Percentiles rank a stretch among this genome's conserved stretches.
Conservation (phyloP, 1,140 invertebrate genomes). For the Dendroctonus valens region DNA sequence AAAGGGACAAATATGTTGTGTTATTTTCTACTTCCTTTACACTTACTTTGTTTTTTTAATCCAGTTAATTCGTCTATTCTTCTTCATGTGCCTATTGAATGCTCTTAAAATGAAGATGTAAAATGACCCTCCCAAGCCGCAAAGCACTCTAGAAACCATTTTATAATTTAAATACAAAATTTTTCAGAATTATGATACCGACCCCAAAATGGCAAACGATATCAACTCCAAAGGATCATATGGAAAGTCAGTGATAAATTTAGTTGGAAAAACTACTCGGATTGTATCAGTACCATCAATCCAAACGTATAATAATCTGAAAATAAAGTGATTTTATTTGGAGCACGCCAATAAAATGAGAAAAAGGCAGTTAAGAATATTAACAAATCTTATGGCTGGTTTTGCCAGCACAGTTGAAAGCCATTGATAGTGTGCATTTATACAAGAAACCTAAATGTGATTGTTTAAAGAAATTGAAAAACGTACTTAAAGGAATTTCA, state of each 20-base stretch:
- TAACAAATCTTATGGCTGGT: no score
- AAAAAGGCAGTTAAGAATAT: no score
- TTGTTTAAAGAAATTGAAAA: no score
- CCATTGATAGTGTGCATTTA: no score
- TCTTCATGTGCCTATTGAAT: constrained; percentile 91
- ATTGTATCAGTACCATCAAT: constrained; percentile 92
- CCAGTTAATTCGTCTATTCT: constrained; percentile 63
- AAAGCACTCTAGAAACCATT: constrained; percentile 64
- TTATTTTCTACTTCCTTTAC: no score
- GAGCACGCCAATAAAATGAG: no score
- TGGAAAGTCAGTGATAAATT: constrained; percentile 91
- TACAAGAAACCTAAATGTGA: no score
- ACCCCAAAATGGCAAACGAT: constrained; percentile 68
- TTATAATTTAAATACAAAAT: not conserved
- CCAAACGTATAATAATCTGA: constrained; percentile 87
- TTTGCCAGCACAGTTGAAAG: no score
- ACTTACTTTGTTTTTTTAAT: constrained; percentile 81
- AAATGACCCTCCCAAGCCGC: constrained; percentile 82
- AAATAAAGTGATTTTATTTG: constrained; percentile 7
- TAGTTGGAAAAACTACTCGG: constrained; percentile 91
- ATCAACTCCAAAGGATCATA: constrained; percentile 96
- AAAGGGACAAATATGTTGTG: no score
- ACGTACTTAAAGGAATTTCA: no score
- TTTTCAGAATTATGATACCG: not conserved
- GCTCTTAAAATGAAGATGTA: constrained; percentile 89